Percentiles rank a stretch among this genome's conserved stretches.
Evolutionary conservation across 2,797 vertebrate genomes (phyloP).

Genomic region (Scolopax rusticola): DNA sequence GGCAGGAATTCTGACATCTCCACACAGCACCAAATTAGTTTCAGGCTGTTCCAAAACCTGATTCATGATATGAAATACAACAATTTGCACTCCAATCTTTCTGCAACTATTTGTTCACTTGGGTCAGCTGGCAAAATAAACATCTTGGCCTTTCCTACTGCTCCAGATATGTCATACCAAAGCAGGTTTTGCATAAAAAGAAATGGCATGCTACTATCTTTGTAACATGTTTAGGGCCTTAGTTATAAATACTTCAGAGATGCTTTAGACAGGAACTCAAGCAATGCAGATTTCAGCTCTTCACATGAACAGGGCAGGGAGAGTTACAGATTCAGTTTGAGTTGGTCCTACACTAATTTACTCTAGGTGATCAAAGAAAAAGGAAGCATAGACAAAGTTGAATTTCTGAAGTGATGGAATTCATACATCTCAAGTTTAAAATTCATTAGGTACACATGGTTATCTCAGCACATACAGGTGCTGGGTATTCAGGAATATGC

Average conservation of each 20-base stretch:
- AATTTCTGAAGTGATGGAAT: background rate
- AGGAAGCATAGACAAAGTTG: fast-evolving
- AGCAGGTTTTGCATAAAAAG: constrained; percentile 71
- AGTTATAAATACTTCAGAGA: constrained; percentile 64
- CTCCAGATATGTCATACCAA: constrained; percentile 62
- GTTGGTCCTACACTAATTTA: background rate
- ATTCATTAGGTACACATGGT: background rate
- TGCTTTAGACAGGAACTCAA: constrained; percentile 62
- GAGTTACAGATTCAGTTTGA: constrained; percentile 33
- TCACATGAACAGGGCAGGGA: background rate
- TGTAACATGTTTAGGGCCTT: constrained; percentile 54
- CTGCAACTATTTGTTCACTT: constrained; percentile 8
- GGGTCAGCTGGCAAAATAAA: constrained; percentile 43
- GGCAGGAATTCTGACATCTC: background rate
- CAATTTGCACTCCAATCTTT: background rate
- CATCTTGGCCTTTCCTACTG: constrained; percentile 42
- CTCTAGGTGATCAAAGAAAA: background rate
- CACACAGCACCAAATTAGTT: background rate
- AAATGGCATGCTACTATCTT: constrained; percentile 76
- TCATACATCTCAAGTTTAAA: fast-evolving
- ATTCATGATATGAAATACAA: background rate
- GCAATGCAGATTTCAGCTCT: constrained; percentile 57
- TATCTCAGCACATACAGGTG: background rate
- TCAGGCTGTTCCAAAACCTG: background rate
- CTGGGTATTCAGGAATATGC: background rate